phyloP scores from a whole-genome alignment of 2,113 vertebrate genomes.

The Smithornis capensis region DNA sequence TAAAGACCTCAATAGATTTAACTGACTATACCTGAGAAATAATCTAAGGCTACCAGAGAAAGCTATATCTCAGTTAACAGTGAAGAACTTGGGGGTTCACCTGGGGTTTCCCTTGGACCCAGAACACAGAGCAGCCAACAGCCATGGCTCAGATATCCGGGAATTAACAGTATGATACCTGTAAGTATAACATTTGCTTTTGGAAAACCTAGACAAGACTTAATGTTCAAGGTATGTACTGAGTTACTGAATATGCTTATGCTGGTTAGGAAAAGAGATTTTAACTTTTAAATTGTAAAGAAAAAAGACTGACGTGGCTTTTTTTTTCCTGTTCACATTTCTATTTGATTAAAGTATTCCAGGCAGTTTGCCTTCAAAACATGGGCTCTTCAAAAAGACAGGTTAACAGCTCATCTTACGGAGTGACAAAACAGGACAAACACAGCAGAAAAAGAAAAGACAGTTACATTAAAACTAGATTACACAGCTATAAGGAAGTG shows the following conservation, averaged over 20 bases:
- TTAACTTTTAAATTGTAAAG: conserved; percentile 4
- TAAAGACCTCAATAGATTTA: background rate
- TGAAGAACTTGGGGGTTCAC: background rate
- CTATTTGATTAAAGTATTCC: background rate
- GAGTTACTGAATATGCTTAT: background rate
- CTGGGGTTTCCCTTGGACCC: background rate
- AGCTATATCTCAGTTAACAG: background rate
- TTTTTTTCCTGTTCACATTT: background rate
- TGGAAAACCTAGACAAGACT: background rate
- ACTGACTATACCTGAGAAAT: background rate
- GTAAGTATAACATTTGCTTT: background rate
- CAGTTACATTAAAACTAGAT: background rate
- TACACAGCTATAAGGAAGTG: background rate
- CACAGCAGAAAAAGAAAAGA: background rate
- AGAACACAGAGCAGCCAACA: background rate
- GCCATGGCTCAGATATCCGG: background rate
- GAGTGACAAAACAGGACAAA: background rate
- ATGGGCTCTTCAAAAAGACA: background rate
- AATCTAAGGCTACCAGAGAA: background rate
- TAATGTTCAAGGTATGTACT: background rate
- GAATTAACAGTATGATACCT: background rate
- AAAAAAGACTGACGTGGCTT: background rate
- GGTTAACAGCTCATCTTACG: background rate
- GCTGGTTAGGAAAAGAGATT: conserved; percentile 3
- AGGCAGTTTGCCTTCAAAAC: background rate